Evolutionary conservation across 1,140 invertebrate species (phyloP), one percentile per base, ranked within the genome.

Genomic region (Lasioglossum baleicum): DNA sequence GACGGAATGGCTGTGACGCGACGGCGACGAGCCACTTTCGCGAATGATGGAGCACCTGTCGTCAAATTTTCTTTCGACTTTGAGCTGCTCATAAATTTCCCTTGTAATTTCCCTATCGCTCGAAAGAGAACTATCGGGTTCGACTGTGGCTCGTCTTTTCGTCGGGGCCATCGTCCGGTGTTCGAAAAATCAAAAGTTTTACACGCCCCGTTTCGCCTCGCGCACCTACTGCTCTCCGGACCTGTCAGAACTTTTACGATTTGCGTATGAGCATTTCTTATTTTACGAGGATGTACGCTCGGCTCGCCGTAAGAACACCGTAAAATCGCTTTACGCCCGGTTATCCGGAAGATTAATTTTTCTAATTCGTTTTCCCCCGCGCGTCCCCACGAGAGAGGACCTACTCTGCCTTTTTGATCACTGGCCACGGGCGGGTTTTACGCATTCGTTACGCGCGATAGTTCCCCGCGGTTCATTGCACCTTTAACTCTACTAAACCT

Each of bases 101-200:
- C 40, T 65, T 44, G 64, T 44, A 44, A 65, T 65, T 44, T 44
- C 20, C 20, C n/a, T 40, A 10, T 13, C 64, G 2, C 20, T 3
- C 7, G 10, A 35, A 35, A 35, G 35, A 2, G 20, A 42, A 65
- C 35, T 44, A 65, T 40, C 20, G 8, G 5, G 0, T 65, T 20
- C 17, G 6, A 0, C 31, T 13, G 2, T 5, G 44, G 7, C 13
- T 0, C 31, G 13, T 35, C 17, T 40, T 40, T 44, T 64, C 17
- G 6, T 40, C 2, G 15, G 61, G 20, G 7, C 8, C 7, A 20
- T 31, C 44, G 61, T 63, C 35, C 6, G 61, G 35, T 44, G 10
- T 22, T 65, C 20, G 40, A 65, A 65, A 26, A 65, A 65, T 65
- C 40, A 65, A 44, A 65, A 65, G 20, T 65, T 65, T 65, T 65